Evolutionary conservation across 2,888 invertebrate genomes (phyloP), one percentile per base, ranked within the genome.

Genomic region (Agrochola lychnidis): DNA sequence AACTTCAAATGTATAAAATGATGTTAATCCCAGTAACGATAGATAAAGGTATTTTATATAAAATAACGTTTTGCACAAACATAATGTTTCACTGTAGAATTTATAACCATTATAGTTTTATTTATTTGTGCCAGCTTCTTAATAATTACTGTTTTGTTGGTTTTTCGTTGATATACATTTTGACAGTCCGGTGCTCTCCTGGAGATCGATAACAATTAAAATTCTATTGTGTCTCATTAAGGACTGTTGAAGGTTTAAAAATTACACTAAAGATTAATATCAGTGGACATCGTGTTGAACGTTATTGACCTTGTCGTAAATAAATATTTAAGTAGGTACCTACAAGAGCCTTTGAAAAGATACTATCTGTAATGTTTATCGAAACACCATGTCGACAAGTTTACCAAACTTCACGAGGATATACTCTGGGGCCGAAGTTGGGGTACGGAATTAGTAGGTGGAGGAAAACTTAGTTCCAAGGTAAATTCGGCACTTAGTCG

Each of bases 321-420:
- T 78, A 63, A 72, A 78, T 85, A 78, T 78, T 74, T 63, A 40
- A 74, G 71, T 67, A 30, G 30, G 30, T 30, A 30, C n/a, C n/a
- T 14, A 70, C 45, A 61, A 56, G 48, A 19, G 67, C 62, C 53
- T 64, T 69, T 62, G 30, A 25, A 72, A 84, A 82, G 22, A 76
- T 72, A 48, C 30, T 81, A 81, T 84, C 85, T 76, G 40, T 84
- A 76, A 75, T 81, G 76, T 84, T 81, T 76, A 81, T 72, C 66
- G 85, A 62, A 82, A 70, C 68, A 74, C 61, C 61, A 72, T 81
- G 66, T 84, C 62, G 40, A 67, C 62, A 84, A 84, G 76, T 81
- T 76, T 67, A 72, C 53, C 48, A 64, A 82, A 82, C 76, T 81
- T 70, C 53, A 71, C 22, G 59, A 73, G 62, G 70, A 63, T 63